A percentile compares a stretch with the other conserved stretches of the same genome.
phyloP scores from a whole-genome alignment of 2,113 vertebrate species.

The Alligator sinensis region DNA sequence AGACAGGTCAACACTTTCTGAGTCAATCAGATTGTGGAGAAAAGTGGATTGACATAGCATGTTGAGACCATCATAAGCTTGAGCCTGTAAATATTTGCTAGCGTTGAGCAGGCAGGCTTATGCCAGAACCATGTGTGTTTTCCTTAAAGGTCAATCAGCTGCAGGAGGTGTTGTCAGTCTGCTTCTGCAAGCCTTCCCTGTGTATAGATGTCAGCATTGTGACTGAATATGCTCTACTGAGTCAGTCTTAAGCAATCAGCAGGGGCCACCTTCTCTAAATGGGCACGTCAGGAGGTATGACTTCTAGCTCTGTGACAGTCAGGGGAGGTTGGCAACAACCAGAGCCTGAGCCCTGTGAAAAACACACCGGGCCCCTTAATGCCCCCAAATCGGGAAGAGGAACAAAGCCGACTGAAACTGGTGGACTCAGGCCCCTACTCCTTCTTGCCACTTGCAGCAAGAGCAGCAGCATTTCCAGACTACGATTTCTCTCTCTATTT shows the following conservation, averaged over 20 bases:
- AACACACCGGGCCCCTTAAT: background rate
- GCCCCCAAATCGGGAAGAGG: background rate
- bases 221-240: background rate
- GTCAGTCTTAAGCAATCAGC: background rate
- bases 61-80: background rate
- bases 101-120: background rate
- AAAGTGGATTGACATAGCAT: background rate
- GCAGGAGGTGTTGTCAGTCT: slow-evolving; percentile 37
- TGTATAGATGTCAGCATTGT: background rate
- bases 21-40: background rate
- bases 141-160: slow-evolving; percentile 62
- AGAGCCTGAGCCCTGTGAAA: background rate
- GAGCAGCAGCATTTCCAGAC: background rate
- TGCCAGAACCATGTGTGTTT: background rate
- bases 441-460: background rate
- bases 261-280: background rate
- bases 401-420: background rate
- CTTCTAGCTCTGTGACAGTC: background rate
- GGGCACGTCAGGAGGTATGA: background rate
- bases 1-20: background rate
- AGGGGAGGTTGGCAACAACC: background rate
- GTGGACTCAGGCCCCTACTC: background rate
- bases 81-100: slow-evolving; percentile 27
- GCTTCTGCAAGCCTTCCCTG: background rate
- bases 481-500: too few relatives aligned